These are phyloP conservation scores for Onychomys leucogaster DNA, from an alignment of 2,797 vertebrate genomes.

Conservation along the genomic window DNA sequence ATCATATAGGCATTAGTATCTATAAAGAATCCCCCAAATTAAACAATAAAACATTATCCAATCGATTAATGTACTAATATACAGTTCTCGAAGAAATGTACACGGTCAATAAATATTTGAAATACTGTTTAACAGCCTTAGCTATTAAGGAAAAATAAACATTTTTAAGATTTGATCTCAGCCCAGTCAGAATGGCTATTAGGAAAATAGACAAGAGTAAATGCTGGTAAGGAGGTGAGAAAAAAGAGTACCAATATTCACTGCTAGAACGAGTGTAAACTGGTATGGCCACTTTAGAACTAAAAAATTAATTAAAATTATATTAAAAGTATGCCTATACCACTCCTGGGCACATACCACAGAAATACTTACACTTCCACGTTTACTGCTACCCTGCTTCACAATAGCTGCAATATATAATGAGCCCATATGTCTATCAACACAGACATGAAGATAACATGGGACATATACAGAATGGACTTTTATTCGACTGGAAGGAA, in stretches of 20 bases:
- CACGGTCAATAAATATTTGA: neutral
- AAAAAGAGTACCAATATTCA: neutral
- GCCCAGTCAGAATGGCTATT: neutral
- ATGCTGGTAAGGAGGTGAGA: neutral
- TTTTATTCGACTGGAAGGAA: neutral
- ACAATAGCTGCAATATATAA: neutral
- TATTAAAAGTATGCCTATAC: neutral
- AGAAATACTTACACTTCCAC: neutral
- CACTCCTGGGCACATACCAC: neutral
- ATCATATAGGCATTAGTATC: neutral
- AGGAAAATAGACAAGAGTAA: neutral
- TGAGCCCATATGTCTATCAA: neutral
- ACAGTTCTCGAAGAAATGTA: neutral
- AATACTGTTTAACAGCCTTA: neutral
- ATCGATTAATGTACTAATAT: neutral
- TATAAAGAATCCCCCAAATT: neutral
- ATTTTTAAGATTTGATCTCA: neutral
- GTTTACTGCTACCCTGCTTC: neutral
- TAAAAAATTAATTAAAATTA: neutral
- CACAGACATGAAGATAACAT: neutral
- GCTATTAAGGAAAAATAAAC: neutral
- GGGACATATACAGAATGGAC: neutral
- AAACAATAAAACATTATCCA: neutral
- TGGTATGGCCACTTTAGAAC: neutral
- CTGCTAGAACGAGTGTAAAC: neutral